phyloP scores from a whole-genome alignment of 2,888 invertebrate species.

The Acrobasis suavella region DNA sequence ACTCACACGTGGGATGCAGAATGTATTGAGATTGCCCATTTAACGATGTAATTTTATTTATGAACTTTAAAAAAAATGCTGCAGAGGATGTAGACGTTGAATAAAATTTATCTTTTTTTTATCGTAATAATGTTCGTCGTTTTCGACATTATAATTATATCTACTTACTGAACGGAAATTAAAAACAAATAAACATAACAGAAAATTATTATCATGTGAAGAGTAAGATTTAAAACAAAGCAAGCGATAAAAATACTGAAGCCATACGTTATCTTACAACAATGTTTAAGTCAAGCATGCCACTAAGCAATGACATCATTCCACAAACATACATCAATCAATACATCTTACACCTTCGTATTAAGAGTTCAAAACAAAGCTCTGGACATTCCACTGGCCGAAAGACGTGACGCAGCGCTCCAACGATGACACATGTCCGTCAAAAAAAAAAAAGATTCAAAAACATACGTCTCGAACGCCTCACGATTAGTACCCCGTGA shows the following conservation, averaged over 20 bases:
- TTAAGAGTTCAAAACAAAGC: constrained; percentile 33
- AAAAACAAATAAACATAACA: too few species aligned
- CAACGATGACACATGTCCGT: constrained; percentile 41
- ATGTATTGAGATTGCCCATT: too few species aligned
- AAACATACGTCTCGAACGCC: constrained; percentile 20
- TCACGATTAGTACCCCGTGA: constrained; percentile 19
- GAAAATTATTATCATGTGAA: background rate
- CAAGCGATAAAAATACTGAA: background rate
- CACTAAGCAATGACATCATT: constrained; percentile 16
- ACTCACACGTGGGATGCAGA: too few species aligned
- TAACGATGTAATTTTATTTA: too few species aligned
- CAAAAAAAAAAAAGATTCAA: constrained; percentile 32
- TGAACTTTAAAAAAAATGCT: too few species aligned
- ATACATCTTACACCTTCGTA: constrained; percentile 27
- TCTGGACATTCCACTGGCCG: constrained; percentile 31
- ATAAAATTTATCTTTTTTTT: too few species aligned
- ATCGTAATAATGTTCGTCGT: too few species aligned
- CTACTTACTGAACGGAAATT: too few species aligned
- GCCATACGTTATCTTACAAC: constrained; percentile 1
- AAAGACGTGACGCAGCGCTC: constrained; percentile 34
- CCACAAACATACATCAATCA: constrained; percentile 29
- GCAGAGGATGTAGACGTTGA: too few species aligned
- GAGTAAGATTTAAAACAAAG: background rate
- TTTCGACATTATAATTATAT: too few species aligned
- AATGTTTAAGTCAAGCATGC: constrained; percentile 17